These are phyloP conservation scores for Pelochelys cantorii DNA, from an alignment of 2,797 vertebrate species.

Conservation along the genomic window DNA sequence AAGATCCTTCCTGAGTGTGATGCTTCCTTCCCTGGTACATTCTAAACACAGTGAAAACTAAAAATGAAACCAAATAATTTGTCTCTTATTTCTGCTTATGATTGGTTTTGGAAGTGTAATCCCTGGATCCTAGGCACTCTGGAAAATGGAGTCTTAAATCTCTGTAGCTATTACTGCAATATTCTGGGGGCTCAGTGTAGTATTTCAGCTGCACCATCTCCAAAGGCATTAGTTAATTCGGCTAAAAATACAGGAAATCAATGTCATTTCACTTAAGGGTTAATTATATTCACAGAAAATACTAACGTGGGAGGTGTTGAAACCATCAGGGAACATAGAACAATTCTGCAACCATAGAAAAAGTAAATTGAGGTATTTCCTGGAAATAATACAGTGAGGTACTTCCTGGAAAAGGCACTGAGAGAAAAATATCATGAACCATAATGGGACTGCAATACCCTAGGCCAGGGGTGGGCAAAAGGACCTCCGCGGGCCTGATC, in stretches of 20 bases:
- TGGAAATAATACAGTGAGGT: not conserved
- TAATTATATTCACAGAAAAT: not conserved
- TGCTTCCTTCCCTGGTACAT: too few species aligned
- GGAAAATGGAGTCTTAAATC: not conserved
- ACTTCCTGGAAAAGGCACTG: not conserved
- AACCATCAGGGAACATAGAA: not conserved
- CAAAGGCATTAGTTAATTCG: not conserved
- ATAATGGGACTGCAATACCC: not conserved
- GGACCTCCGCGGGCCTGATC: too few species aligned
- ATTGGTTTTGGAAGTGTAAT: not conserved
- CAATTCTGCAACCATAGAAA: not conserved
- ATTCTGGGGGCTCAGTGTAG: not conserved
- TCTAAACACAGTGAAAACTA: not conserved
- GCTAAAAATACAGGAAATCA: not conserved
- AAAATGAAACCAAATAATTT: not conserved
- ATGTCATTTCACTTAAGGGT: not conserved
- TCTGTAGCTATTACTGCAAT: not conserved
- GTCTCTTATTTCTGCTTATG: not conserved
- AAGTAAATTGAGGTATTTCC: not conserved
- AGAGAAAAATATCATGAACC: not conserved
- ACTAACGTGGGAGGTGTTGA: not conserved
- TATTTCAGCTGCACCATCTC: not conserved
- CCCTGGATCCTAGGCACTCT: not conserved
- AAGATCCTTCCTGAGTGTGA: too few species aligned
- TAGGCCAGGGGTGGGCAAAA: not conserved